Conservation (phyloP, 1,140 invertebrate genomes). For the Medauroidea extradentata region DNA sequence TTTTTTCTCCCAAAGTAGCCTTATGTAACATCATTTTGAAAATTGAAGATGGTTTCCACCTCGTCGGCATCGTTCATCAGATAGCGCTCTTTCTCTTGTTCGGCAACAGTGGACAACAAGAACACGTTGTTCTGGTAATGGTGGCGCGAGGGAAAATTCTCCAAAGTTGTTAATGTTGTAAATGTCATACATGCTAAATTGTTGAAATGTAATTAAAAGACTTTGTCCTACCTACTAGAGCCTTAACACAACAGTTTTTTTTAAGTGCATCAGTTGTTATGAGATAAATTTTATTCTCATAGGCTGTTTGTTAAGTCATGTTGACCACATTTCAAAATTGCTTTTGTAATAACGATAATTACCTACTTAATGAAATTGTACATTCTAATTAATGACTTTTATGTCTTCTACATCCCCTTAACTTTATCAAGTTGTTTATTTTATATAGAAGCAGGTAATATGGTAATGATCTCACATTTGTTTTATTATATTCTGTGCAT, state of each 20-base stretch:
- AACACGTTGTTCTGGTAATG: constrained; percentile 13
- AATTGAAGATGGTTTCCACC: constrained; percentile 1
- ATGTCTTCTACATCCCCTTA: too few relatives aligned
- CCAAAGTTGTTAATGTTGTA: constrained; percentile 18
- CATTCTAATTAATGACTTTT: too few relatives aligned
- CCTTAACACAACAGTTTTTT: constrained; percentile 14
- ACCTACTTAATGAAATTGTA: too few relatives aligned
- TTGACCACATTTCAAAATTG: too few relatives aligned
- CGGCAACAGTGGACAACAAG: constrained; percentile 22
- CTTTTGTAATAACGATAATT: too few relatives aligned
- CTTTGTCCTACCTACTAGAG: constrained; percentile 8
- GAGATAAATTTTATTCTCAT: background rate
- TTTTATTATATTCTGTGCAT: too few relatives aligned
- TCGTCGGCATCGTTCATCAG: background rate
- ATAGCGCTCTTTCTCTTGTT: constrained; percentile 15
- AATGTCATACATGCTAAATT: constrained; percentile 5
- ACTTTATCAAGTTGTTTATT: too few relatives aligned
- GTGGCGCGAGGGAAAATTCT: constrained; percentile 18
- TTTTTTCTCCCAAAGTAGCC: constrained; percentile 13
- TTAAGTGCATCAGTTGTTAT: constrained; percentile 4
- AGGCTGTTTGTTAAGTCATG: too few relatives aligned
- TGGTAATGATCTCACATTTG: too few relatives aligned
- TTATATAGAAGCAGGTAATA: too few relatives aligned
- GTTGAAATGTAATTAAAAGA: constrained; percentile 9
- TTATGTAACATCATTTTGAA: constrained; percentile 12